Base-by-base conservation (phyloP, 2,113 vertebrate species). In the Rhodinocichla rosea region DNA sequence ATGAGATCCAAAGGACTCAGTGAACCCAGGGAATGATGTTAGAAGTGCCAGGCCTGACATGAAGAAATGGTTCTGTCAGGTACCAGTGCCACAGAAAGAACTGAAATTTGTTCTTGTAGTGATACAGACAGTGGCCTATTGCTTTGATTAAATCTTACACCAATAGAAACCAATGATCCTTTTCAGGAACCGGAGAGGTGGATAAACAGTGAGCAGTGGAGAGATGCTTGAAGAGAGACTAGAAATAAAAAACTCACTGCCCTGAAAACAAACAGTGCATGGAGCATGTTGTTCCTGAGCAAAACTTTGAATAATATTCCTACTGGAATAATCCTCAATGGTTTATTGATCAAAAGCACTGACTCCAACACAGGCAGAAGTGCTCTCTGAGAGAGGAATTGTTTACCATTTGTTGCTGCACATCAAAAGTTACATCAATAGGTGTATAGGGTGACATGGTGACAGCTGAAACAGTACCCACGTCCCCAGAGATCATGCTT, bases 391-490 rank as follows among this genome's bases (percentile, higher is more conserved):
- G 78, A 86, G 35, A 75, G 47, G 83, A 78, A 70, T 92, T 95
- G 75, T 94, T 95, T 93, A 68, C 94, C 86, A 86, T 89, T 95
- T 95, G 88, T 94, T 94, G 88, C 94, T 93, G 79, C 79, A 69
- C 71, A 73, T 91, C 85, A 88, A 53, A 90, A 94, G 49, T 92
- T 85, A 33, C 88, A 83, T 80, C 92, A 90, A 12, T 90, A 93
- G 70, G 79, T 93, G 45, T 64, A 40, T 50, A 23, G 35, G 63
- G 82, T 7, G 67, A 82, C 77, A 71, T 2, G 69, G 78, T 65
- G 95, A 93, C 94, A 92, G 85, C 96, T 95, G 92, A 76, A 90
- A 88, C 40, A 50, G 67, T 80, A 19, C 42, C 52, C 57, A 24
- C 0, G 7, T 90, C 95, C 88, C 90, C 21, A 40, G 96, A 60